Base-by-base conservation (phyloP, 30 jellyfish, hydroid and myxozoan species). In the Hydractinia echinata region DNA sequence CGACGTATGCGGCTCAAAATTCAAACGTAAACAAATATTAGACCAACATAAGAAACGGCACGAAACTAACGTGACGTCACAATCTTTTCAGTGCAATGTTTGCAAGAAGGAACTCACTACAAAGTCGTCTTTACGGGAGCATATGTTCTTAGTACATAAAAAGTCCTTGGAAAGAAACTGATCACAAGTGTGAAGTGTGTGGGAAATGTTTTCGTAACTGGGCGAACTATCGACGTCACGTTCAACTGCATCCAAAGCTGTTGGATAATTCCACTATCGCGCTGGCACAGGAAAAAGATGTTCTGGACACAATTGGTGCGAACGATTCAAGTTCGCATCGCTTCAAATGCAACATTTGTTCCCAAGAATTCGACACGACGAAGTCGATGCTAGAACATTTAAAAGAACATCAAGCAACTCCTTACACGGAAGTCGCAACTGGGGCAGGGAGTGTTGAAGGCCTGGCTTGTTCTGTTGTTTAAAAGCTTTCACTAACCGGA, bases 111-210 rank as follows among this genome's bases (percentile, higher is more conserved):
- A n/a, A 19, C 51, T 71, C 61, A 52, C 81, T 6, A 71, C 81
- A 0, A 30, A 50, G 10, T 71, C 81, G 13, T 20, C 81, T 7
- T 52, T 71, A 30, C 55, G 61, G 15, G 61, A 71, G 15, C 81
- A 71, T 20, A 20, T 52, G 51, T 71, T 20, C 51, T 20, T 71
- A 6, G 81, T 71, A 20, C 81, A 71, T 71, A 48, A 71, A 8
- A 30, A 30, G 16, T 20, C 81, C 5, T 20, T 71, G 10, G 81
- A 71, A n/a, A 9, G 81, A 50, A 30, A 50, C 81, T 71, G 81
- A 71, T 8, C 81, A 71, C 58, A 71, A 71, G 61, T 71, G 81
- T 71, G 81, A 71, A 50, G 81, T 71, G 18, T 71, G 81, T n/a
- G 81, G 81, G 10, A 71, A 71, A 20, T 71, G 81, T n/a, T 71